Evolutionary conservation across 2,888 invertebrate species (phyloP).

Genomic region (Meiosimyza decipiens): DNA sequence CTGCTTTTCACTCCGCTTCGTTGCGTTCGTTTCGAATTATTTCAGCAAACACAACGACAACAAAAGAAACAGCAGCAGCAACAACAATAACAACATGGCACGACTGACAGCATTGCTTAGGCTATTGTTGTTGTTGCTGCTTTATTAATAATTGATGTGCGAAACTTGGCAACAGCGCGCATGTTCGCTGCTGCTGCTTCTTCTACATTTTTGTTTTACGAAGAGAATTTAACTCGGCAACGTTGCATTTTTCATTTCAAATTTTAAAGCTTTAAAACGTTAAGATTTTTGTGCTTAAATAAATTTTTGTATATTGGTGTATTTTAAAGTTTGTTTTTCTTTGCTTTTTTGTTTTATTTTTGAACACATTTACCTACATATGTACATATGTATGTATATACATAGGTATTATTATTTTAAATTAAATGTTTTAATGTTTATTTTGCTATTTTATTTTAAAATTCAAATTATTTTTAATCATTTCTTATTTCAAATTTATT

Average conservation of each 20-base stretch:
- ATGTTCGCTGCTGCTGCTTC: neutral
- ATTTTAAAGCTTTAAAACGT: neutral
- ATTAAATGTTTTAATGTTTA: too few species aligned
- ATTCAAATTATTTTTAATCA: too few species aligned
- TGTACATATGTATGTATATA: too few species aligned
- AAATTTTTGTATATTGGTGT: neutral
- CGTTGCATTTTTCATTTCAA: slow-evolving; percentile 10
- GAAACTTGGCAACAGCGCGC: slow-evolving; percentile 25
- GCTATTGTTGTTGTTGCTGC: slow-evolving; percentile 20
- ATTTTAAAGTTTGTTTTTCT: neutral
- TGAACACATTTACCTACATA: too few species aligned
- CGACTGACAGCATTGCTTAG: slow-evolving; percentile 16
- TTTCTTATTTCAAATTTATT: too few species aligned
- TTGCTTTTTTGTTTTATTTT: too few species aligned
- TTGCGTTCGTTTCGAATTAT: slow-evolving; percentile 24
- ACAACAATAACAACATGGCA: slow-evolving; percentile 19
- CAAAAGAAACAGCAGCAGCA: neutral
- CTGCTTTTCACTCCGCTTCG: slow-evolving; percentile 2
- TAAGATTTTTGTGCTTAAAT: neutral
- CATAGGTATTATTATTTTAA: too few species aligned
- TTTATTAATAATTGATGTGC: slow-evolving; percentile 23
- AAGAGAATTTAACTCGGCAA: slow-evolving; percentile 5
- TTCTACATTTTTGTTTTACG: neutral
- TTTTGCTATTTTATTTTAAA: too few species aligned
- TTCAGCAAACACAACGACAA: neutral